A percentile compares a stretch with the other conserved stretches of the same genome.
Conservation (phyloP, 2,888 invertebrate species). For the Atethmia centrago region DNA sequence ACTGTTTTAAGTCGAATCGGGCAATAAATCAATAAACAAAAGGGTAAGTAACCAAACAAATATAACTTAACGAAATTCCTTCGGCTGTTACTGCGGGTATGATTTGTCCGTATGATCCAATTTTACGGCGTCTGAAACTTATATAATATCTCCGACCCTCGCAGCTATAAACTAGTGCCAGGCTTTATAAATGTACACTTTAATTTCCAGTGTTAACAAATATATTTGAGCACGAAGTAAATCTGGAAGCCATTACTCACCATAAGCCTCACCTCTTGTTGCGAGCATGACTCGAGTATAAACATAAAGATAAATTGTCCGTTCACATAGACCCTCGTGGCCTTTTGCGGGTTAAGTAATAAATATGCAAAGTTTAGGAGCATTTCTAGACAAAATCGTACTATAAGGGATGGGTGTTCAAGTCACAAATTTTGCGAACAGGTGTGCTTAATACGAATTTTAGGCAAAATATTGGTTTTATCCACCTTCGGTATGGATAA, state of each 20-base stretch:
- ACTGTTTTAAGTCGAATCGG: neutral
- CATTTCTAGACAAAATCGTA: conserved; percentile 84
- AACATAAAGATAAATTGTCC: conserved; percentile 72
- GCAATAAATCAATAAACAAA: conserved; percentile 33
- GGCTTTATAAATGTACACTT: conserved; percentile 63
- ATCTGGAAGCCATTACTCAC: conserved; percentile 73
- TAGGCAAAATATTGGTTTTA: conserved; percentile 80
- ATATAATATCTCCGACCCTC: conserved; percentile 55
- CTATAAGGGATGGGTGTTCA: conserved; percentile 80
- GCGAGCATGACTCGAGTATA: conserved; percentile 70
- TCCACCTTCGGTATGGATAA: conserved; percentile 59
- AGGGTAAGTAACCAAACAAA: conserved; percentile 31
- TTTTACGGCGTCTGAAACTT: conserved; percentile 62
- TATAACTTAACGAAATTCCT: conserved; percentile 25
- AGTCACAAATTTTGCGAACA: conserved; percentile 79
- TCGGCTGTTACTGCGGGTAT: conserved; percentile 18
- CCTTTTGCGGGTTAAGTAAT: conserved; percentile 79
- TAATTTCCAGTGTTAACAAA: conserved; percentile 69
- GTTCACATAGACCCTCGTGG: conserved; percentile 71
- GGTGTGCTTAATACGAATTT: conserved; percentile 85
- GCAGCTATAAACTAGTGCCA: conserved; percentile 57
- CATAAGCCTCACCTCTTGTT: conserved; percentile 71
- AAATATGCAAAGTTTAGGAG: conserved; percentile 86
- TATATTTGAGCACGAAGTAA: conserved; percentile 67
- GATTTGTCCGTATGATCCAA: conserved; percentile 48